Conservation (phyloP, 1,140 invertebrate species). For the Bombus superbus region DNA sequence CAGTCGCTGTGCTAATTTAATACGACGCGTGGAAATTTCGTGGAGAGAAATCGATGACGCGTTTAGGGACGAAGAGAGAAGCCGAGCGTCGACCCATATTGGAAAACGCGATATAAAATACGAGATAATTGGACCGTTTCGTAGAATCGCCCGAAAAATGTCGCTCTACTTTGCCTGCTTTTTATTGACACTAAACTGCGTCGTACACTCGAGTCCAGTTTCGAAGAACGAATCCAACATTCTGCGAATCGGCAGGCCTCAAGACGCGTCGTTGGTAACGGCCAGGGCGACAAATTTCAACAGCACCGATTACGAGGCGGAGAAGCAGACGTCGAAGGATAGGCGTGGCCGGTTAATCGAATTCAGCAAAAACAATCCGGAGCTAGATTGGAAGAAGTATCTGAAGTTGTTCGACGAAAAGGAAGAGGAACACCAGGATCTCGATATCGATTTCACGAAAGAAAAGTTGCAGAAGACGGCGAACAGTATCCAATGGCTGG, state of each 20-base stretch:
- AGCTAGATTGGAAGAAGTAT: constrained; percentile 78
- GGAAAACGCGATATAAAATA: neutral
- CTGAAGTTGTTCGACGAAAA: constrained; percentile 65
- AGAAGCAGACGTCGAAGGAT: constrained; percentile 4
- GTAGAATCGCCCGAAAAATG: constrained; percentile 34
- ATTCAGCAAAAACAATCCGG: constrained; percentile 79
- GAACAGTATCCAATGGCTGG: constrained; percentile 86
- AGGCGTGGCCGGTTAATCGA: constrained; percentile 49
- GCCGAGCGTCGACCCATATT: neutral
- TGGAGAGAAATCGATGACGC: constrained; percentile 46
- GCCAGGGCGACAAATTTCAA: constrained; percentile 47
- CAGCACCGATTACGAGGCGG: constrained; percentile 35
- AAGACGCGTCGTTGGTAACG: neutral
- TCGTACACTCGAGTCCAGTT: neutral
- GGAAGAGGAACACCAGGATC: constrained; percentile 62
- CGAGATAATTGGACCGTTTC: neutral
- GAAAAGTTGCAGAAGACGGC: constrained; percentile 73
- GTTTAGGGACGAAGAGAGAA: constrained; percentile 4
- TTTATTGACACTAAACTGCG: neutral
- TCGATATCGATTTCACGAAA: constrained; percentile 78
- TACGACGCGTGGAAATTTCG: constrained; percentile 32
- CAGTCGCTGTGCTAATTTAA: constrained; percentile 36
- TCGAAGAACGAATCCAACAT: constrained; percentile 74
- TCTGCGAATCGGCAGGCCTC: constrained; percentile 68
- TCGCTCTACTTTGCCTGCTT: neutral